phyloP scores from a whole-genome alignment of 2,113 vertebrate genomes.

The Geothlypis trichas region DNA sequence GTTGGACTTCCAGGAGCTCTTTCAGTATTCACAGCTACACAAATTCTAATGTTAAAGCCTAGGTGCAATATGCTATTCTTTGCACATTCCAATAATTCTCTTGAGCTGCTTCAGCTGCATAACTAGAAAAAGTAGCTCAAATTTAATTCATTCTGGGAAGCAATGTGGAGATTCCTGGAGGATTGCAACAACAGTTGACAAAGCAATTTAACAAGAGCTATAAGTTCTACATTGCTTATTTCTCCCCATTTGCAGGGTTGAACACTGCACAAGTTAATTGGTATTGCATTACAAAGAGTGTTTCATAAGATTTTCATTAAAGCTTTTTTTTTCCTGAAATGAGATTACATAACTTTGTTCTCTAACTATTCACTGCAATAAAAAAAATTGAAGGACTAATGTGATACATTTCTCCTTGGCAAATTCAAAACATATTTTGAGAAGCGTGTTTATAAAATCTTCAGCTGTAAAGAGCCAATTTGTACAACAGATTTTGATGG shows the following conservation, averaged over 20 bases:
- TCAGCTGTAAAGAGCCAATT: background rate
- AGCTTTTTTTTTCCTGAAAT: background rate
- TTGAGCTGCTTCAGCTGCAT: background rate
- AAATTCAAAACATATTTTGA: background rate
- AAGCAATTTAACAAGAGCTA: background rate
- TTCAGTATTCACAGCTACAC: background rate
- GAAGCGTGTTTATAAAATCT: background rate
- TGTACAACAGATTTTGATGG: background rate
- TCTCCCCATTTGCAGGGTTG: background rate
- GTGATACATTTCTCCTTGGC: background rate
- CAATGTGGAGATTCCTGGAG: background rate
- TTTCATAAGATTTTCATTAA: background rate
- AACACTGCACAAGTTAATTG: background rate
- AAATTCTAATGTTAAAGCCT: background rate
- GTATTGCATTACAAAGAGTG: background rate
- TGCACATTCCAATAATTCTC: background rate
- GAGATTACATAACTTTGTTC: background rate
- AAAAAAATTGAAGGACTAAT: background rate
- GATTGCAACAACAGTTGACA: background rate
- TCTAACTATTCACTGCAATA: background rate
- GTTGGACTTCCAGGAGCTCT: background rate
- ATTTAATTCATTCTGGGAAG: background rate
- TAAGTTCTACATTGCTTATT: background rate
- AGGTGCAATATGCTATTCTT: background rate
- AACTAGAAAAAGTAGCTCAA: background rate